Evolutionary conservation across 2,888 invertebrate species (phyloP).

Genomic region (Epinotia ramella): DNA sequence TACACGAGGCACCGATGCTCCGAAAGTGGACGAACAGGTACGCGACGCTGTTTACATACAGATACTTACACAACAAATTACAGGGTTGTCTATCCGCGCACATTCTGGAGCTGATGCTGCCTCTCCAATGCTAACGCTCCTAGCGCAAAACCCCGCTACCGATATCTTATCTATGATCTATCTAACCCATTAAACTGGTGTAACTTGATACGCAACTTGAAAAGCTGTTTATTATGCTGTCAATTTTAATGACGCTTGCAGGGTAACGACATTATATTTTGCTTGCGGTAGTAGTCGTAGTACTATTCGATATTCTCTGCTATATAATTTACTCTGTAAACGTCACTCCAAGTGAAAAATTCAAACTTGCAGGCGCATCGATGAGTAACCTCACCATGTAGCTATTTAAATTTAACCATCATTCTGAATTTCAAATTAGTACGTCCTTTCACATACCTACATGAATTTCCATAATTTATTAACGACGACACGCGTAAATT

Average conservation of each 20-base stretch:
- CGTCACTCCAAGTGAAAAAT: constrained; percentile 48
- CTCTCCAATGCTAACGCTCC: neutral
- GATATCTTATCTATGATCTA: constrained; percentile 58
- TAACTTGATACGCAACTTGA: constrained; percentile 60
- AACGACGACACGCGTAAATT: constrained; percentile 43
- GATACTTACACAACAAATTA: constrained; percentile 72
- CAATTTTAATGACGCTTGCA: constrained; percentile 56
- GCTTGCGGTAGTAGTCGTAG: constrained; percentile 33
- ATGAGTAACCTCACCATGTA: constrained; percentile 55
- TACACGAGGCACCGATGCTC: constrained; percentile 78
- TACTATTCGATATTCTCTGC: constrained; percentile 47
- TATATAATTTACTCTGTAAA: constrained; percentile 51
- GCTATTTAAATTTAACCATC: constrained; percentile 52
- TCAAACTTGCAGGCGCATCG: constrained; percentile 53
- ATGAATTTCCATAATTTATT: constrained; percentile 49
- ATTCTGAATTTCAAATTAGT: constrained; percentile 55
- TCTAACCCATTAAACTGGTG: constrained; percentile 57
- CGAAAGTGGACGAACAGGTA: constrained; percentile 85
- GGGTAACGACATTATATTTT: constrained; percentile 68
- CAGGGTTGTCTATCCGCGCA: constrained; percentile 67
- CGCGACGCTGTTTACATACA: constrained; percentile 82
- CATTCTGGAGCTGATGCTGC: constrained; percentile 18
- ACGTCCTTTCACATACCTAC: constrained; percentile 55
- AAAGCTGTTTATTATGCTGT: constrained; percentile 63
- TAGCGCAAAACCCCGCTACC: constrained; percentile 54